A percentile compares a stretch with the other conserved stretches of the same genome.
These are phyloP conservation scores for Plectropomus leopardus DNA, from an alignment of 2,113 vertebrate species.

Conservation along the genomic window DNA sequence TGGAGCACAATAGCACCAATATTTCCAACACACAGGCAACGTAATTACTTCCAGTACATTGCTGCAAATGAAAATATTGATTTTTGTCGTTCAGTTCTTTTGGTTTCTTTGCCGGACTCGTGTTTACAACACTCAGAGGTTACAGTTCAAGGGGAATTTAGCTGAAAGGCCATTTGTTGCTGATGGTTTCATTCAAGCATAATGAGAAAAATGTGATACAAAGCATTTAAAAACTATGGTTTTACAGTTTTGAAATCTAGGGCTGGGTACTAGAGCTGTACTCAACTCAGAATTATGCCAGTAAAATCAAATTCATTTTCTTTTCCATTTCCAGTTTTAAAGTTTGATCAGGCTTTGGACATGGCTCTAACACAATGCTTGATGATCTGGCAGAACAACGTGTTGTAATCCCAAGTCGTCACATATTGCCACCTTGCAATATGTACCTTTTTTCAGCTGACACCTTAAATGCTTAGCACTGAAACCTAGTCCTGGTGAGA, in stretches of 20 bases:
- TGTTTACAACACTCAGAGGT: neutral
- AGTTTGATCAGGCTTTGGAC: too few relatives aligned
- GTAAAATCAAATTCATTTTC: too few relatives aligned
- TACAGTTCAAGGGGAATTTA: neutral
- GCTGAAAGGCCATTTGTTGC: slow-evolving; percentile 1
- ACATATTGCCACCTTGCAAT: too few relatives aligned
- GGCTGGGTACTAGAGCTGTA: too few relatives aligned
- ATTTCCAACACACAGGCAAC: slow-evolving; percentile 18
- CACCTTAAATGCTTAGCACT: too few relatives aligned
- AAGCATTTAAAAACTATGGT: neutral
- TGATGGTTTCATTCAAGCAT: neutral
- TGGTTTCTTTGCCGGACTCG: neutral
- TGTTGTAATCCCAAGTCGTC: too few relatives aligned
- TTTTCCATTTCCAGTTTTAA: too few relatives aligned
- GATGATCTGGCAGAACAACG: too few relatives aligned
- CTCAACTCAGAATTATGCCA: too few relatives aligned
- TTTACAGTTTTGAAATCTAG: slow-evolving; percentile 20
- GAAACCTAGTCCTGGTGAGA: too few relatives aligned
- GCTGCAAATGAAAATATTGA: slow-evolving; percentile 43
- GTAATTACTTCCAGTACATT: slow-evolving; percentile 28
- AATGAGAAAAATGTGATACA: slow-evolving; percentile 7
- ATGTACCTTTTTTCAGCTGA: too few relatives aligned
- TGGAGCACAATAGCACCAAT: slow-evolving; percentile 4
- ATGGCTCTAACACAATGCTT: too few relatives aligned
- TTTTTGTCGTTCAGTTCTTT: slow-evolving; percentile 10